Evolutionary conservation across 2,113 vertebrate species (phyloP), one percentile per base, ranked within the genome.

Genomic region (Tapirus terrestris): DNA sequence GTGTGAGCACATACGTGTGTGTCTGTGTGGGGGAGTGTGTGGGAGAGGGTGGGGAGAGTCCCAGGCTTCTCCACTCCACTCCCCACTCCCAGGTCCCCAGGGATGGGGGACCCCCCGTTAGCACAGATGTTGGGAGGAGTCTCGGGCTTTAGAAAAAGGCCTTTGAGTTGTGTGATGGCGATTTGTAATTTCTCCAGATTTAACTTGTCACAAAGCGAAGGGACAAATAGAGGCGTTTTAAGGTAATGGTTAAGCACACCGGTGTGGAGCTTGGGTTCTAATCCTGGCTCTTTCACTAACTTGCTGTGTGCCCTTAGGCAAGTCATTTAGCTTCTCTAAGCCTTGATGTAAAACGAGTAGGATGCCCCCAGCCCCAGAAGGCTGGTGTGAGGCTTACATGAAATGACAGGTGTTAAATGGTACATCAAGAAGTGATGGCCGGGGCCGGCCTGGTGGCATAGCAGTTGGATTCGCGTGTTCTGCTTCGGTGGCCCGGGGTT

Each of bases 321-420:
- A 51, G 63, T 3, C 31, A 16, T 61, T 51, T 16, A 11, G 43
- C 27, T 17, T 94, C 72, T 86, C 20, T 10, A 6, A n/a, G 61
- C 61, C n/a, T 70, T 29, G 3, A 12, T 23, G 16, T 18, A 5
- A 61, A 27, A 25, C 0, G 8, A 17, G 16, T 0, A 0, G 8
- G 8, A 6, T 1, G 83, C 33, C 33, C 12, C 17, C 51, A 11
- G 39, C 16, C 51, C 21, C 36, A 4, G 79, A 25, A 58, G 73
- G 13, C 29, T 4, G 31, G 45, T 7, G 0, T 1, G 4, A 45
- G 43, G 45, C 60, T n/a, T 6, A 7, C 21, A 8, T 7, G 75
- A 85, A 23, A 23, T 14, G 43, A 17, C 21, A 0, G 53, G 23
- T 23, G 0, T 56, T 0, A 51, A 60, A 1, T 0, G n/a, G n/a